Evolutionary conservation across 2,797 vertebrate species (phyloP).

Genomic region (Siniperca scherzeri): DNA sequence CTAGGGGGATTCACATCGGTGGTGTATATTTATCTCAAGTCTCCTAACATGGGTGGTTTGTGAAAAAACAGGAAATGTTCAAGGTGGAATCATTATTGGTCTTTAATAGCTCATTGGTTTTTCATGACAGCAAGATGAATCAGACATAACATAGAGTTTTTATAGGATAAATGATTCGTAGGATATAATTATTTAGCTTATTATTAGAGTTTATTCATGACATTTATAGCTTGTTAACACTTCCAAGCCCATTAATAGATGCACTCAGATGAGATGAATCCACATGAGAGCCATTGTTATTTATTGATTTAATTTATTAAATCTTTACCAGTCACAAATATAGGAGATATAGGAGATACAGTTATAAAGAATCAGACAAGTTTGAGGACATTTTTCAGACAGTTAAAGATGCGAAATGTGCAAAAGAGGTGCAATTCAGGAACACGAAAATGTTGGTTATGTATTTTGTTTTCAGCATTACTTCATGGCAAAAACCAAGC

Average conservation of each 20-base stretch:
- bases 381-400: not conserved
- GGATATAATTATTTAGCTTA: not conserved
- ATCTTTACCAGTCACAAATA: not conserved
- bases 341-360: not conserved
- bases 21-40: slow-evolving; percentile 55
- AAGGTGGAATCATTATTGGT: slow-evolving; percentile 12
- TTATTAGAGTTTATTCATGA: not conserved
- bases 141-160: not conserved
- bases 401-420: not conserved
- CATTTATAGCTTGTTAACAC: not conserved
- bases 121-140: slow-evolving; percentile 2
- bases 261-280: not conserved
- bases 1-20: slow-evolving; percentile 37
- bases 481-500: not conserved
- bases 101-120: slow-evolving; percentile 11
- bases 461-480: not conserved
- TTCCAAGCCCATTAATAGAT: not conserved
- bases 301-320: not conserved
- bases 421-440: not conserved
- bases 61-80: slow-evolving; percentile 42
- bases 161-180: not conserved
- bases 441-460: not conserved
- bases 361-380: not conserved
- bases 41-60: slow-evolving; percentile 38
- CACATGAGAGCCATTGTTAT: not conserved